Conservation (phyloP, 2,113 vertebrate genomes). For the Nannospalax galili region DNA sequence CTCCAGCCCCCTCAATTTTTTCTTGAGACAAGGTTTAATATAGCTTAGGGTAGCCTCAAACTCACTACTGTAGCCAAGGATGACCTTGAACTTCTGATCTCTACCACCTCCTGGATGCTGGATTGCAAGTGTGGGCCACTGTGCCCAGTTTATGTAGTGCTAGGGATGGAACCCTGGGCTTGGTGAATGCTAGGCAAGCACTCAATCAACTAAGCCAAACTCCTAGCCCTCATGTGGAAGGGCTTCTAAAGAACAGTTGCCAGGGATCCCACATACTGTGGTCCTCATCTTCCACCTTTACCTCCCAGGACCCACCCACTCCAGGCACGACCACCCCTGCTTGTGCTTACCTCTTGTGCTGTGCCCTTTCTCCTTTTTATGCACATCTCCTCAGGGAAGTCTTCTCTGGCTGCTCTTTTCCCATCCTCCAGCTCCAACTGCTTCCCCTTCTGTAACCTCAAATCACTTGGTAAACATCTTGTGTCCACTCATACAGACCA, state of each 20-base stretch:
- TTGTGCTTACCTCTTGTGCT: neutral
- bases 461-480: neutral
- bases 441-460: conserved; percentile 46
- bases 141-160: neutral
- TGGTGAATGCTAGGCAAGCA: neutral
- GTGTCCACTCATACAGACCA: neutral
- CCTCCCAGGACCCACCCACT: neutral
- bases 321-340: neutral
- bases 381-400: neutral
- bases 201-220: neutral
- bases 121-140: neutral
- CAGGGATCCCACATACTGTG: neutral
- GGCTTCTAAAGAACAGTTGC: neutral
- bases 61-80: too few relatives aligned
- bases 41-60: neutral
- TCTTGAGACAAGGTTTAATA: neutral
- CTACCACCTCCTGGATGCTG: neutral
- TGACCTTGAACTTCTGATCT: neutral
- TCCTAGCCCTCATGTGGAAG: neutral
- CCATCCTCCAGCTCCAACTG: neutral
- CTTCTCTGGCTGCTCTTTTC: neutral
- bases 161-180: neutral
- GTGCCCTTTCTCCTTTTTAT: neutral
- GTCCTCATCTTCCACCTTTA: accelerated
- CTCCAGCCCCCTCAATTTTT: too few relatives aligned